These are phyloP conservation scores for Nemapogon koenigi DNA, from an alignment of 2,888 invertebrate species.

Conservation along the genomic window DNA sequence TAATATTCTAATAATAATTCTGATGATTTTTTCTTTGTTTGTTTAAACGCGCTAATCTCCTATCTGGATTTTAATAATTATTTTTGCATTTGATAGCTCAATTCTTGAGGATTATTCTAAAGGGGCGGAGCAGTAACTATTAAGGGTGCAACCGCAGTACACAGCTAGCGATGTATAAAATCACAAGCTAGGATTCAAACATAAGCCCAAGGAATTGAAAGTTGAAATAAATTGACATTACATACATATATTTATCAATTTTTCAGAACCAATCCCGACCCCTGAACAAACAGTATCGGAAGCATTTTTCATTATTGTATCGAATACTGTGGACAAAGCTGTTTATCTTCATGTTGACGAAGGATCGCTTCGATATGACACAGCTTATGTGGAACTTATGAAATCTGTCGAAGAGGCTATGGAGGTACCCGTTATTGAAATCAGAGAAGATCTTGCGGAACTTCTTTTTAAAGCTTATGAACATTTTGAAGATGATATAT, in stretches of 20 bases:
- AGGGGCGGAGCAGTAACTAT: too few species aligned
- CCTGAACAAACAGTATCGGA: constrained; percentile 40
- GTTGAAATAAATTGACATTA: neutral
- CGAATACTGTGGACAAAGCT: constrained; percentile 44
- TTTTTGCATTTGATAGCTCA: too few species aligned
- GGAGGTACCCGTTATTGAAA: constrained; percentile 45
- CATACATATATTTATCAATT: neutral
- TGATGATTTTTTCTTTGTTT: too few species aligned
- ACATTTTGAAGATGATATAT: constrained; percentile 34
- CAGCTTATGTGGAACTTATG: constrained; percentile 40
- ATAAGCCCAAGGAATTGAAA: neutral
- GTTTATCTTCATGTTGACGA: constrained; percentile 35
- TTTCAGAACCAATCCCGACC: constrained; percentile 34
- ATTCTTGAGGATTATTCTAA: too few species aligned
- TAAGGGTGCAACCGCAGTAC: too few species aligned
- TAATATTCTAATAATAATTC: too few species aligned
- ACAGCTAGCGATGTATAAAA: too few species aligned
- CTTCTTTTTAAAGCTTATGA: constrained; percentile 32
- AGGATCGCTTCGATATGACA: constrained; percentile 32
- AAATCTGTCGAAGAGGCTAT: constrained; percentile 45
- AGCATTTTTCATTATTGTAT: constrained; percentile 27
- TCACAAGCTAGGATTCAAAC: too few species aligned
- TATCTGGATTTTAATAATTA: too few species aligned
- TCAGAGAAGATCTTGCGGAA: constrained; percentile 35
- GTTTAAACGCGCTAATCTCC: too few species aligned